Conservation (phyloP, 2,888 invertebrate species). For the Leptura quadrifasciata region DNA sequence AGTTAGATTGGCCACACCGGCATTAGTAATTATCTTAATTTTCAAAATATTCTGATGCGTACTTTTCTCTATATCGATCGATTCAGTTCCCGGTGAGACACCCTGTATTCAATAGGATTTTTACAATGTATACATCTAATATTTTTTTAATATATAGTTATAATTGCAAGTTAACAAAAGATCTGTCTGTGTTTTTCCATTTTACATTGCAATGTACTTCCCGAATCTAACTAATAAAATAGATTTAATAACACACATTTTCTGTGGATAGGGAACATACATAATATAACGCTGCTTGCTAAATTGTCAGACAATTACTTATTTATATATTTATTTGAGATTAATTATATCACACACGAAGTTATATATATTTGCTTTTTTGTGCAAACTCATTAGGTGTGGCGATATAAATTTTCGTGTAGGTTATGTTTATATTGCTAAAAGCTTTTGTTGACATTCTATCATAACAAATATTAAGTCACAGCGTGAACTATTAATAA, state of each 20-base stretch:
- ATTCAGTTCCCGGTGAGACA: no score
- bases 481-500: neutral
- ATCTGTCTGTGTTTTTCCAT: no score
- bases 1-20: no score
- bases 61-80: no score
- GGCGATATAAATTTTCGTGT: conserved; percentile 10
- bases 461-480: conserved; percentile 5
- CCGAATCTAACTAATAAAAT: no score
- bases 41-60: no score
- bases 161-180: no score
- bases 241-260: neutral
- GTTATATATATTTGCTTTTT: neutral
- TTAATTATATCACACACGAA: neutral
- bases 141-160: no score
- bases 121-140: no score
- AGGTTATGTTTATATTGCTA: conserved; percentile 15
- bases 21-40: no score
- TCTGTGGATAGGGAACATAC: neutral
- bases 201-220: no score
- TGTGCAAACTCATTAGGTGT: conserved; percentile 12
- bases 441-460: conserved; percentile 17
- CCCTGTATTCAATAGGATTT: no score
- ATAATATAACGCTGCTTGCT: neutral
- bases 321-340: neutral
- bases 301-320: neutral